phyloP scores from a whole-genome alignment of 2,797 vertebrate species.

The Sebastes paucispinis region DNA sequence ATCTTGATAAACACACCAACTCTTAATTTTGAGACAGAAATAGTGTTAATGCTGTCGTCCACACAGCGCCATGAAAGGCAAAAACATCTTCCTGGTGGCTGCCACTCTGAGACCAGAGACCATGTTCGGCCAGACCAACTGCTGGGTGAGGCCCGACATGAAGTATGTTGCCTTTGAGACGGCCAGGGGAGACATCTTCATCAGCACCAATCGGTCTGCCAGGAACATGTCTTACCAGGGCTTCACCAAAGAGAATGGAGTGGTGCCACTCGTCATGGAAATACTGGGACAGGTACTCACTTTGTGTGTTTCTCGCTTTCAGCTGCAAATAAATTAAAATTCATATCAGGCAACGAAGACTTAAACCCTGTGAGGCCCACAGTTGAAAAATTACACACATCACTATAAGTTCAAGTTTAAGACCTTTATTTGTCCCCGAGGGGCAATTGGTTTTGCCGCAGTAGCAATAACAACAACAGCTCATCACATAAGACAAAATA shows the following conservation, averaged over 20 bases:
- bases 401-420: too few species aligned
- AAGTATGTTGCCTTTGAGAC: conserved; percentile 95
- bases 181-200: conserved; percentile 86
- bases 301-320: neutral
- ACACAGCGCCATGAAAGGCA: conserved; percentile 89
- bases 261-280: conserved; percentile 90
- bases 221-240: conserved; percentile 98
- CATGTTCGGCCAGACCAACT: conserved; percentile 99
- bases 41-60: neutral
- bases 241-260: conserved; percentile 90
- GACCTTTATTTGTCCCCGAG: too few species aligned
- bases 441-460: too few species aligned
- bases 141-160: conserved; percentile 96
- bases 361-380: too few species aligned
- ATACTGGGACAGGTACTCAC: conserved; percentile 92
- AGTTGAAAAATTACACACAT: too few species aligned
- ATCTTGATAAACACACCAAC: neutral
- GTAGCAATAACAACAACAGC: too few species aligned
- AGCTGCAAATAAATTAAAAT: neutral
- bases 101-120: conserved; percentile 97
- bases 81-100: conserved; percentile 92
- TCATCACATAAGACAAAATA: too few species aligned
- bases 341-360: neutral
- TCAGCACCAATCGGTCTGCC: conserved; percentile 90
- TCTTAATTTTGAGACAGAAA: neutral